A percentile compares a stretch with the other conserved stretches of the same genome.
Conservation (phyloP, 2,888 invertebrate species). For the Disparrhopalites patrizii region DNA sequence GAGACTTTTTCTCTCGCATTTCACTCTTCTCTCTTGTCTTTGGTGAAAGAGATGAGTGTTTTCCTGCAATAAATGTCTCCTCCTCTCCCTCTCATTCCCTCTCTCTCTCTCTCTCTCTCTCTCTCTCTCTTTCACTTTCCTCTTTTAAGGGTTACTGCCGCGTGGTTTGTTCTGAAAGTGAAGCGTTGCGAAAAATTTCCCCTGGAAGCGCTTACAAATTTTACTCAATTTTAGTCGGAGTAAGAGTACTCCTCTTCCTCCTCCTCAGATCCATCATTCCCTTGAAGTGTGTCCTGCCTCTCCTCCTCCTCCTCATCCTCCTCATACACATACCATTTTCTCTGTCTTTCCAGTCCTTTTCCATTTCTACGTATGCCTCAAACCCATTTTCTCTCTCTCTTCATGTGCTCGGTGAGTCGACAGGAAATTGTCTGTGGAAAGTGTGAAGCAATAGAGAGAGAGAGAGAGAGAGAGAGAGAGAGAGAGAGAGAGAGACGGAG, state of each 20-base stretch:
- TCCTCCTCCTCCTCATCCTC: neutral
- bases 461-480: constrained; percentile 9
- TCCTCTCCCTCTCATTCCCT: too few species aligned
- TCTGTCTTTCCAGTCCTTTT: too few species aligned
- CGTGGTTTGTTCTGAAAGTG: neutral
- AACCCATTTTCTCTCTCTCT: neutral
- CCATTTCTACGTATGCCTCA: neutral
- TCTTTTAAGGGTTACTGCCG: neutral
- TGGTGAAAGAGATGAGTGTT: too few species aligned
- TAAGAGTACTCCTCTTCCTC: too few species aligned
- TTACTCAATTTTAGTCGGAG: too few species aligned
- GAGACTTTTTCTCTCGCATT: too few species aligned
- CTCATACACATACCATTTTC: neutral
- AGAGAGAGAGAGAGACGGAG: neutral
- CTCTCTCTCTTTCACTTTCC: too few species aligned
- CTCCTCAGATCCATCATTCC: neutral
- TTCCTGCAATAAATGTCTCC: too few species aligned
- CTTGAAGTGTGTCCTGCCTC: neutral
- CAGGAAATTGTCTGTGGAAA: constrained; percentile 1
- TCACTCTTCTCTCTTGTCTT: too few species aligned
- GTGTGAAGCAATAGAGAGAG: neutral
- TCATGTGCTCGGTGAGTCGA: constrained; percentile 16
- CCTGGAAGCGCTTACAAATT: constrained; percentile 30
- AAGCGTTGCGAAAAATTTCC: constrained; percentile 32
- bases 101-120: too few species aligned